Conservation (phyloP, 2,113 vertebrate genomes). For the Cervus canadensis region DNA sequence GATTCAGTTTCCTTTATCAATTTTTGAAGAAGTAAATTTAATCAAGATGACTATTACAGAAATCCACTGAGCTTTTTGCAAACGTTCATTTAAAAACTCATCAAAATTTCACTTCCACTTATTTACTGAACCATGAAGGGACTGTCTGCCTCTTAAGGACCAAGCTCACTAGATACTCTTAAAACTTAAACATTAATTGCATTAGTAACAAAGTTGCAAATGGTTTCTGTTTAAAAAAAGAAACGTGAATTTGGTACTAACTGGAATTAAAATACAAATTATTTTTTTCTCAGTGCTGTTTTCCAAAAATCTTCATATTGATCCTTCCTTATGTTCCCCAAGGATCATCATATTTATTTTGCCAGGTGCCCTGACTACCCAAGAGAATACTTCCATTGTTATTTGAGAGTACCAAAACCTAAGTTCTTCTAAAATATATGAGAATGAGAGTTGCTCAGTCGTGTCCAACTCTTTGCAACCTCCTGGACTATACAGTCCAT, state of each 20-base stretch:
- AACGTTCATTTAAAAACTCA: constrained; percentile 9
- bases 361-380: not conserved
- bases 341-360: not conserved
- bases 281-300: not conserved
- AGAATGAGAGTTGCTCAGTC: rapidly evolving
- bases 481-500: not conserved
- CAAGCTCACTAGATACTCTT: not conserved
- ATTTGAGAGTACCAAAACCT: not conserved
- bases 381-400: not conserved
- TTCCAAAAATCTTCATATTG: not conserved
- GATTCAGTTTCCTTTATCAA: not conserved
- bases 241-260: not conserved
- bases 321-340: not conserved
- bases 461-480: rapidly evolving
- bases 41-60: not conserved
- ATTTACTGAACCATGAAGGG: not conserved
- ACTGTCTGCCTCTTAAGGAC: not conserved
- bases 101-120: constrained; percentile 20
- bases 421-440: not conserved
- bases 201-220: not conserved
- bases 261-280: not conserved
- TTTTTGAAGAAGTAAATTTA: constrained; percentile 46
- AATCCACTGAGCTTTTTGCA: constrained; percentile 21
- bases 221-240: not conserved
- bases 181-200: constrained; percentile 7